A percentile compares a stretch with the other conserved stretches of the same genome.
phyloP scores from a whole-genome alignment of 2,113 vertebrate genomes.

The Strix aluco region DNA sequence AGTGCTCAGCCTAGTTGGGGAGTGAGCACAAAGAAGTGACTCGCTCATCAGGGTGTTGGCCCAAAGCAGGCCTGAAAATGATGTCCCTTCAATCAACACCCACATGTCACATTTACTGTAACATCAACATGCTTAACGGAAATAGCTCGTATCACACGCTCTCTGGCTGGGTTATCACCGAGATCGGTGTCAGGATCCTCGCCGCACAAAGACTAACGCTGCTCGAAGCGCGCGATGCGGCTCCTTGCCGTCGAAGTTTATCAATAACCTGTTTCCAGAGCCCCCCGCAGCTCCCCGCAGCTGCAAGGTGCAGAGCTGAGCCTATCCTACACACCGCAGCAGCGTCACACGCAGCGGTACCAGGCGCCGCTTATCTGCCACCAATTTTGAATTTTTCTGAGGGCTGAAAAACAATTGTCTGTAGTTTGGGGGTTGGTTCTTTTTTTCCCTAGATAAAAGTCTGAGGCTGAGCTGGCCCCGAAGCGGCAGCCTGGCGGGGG shows the following conservation, averaged over 20 bases:
- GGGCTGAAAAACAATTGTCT: background rate
- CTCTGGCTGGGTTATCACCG: constrained; percentile 23
- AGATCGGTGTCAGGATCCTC: constrained; percentile 25
- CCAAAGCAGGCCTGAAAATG: constrained; percentile 50
- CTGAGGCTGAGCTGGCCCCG: background rate
- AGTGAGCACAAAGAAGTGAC: background rate
- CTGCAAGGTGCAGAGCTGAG: background rate
- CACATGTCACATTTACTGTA: constrained; percentile 45
- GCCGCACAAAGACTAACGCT: constrained; percentile 54
- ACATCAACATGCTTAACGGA: constrained; percentile 42
- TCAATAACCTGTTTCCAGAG: background rate
- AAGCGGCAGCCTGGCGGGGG: background rate
- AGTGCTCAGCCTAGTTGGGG: background rate
- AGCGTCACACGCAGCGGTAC: background rate
- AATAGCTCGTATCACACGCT: background rate
- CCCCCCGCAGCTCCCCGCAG: background rate
- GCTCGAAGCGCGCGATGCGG: accelerated
- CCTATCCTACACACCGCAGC: background rate
- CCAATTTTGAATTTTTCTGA: constrained; percentile 50
- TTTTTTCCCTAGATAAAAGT: background rate
- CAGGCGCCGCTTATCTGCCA: constrained; percentile 6
- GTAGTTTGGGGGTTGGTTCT: too few relatives aligned
- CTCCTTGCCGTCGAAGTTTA: background rate
- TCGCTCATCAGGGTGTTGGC: constrained; percentile 6
- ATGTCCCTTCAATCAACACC: constrained; percentile 55